A percentile compares a stretch with the other conserved stretches of the same genome.
Conservation (phyloP, 2,797 vertebrate species). For the Phyllotis vaccarum region DNA sequence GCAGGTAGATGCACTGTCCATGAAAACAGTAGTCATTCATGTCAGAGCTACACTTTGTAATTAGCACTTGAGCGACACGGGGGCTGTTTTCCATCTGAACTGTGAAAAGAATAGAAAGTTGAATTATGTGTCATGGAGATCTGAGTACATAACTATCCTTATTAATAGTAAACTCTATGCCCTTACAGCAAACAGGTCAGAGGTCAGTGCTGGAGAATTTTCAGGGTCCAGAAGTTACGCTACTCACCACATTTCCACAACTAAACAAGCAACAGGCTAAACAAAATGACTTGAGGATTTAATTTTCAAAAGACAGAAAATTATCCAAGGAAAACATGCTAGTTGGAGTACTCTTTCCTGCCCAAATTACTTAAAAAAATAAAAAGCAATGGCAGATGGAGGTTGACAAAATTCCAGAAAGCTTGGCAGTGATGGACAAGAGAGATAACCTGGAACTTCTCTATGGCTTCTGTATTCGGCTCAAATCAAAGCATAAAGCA, state of each 20-base stretch:
- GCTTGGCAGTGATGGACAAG: not conserved
- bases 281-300: not conserved
- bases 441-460: not conserved
- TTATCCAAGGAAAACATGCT: not conserved
- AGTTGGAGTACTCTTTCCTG: not conserved
- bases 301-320: not conserved
- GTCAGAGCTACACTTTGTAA: conserved; percentile 84
- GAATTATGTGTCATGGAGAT: not conserved
- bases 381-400: not conserved
- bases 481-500: not conserved
- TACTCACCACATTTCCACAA: not conserved
- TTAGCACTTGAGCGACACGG: conserved; percentile 84
- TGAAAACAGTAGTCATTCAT: conserved; percentile 90
- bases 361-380: not conserved
- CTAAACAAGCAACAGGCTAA: not conserved
- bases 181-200: not conserved
- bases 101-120: conserved; percentile 70
- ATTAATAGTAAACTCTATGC: not conserved
- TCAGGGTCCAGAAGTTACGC: not conserved
- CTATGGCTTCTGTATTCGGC: not conserved
- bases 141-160: not conserved
- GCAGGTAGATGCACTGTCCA: conserved; percentile 88
- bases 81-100: conserved; percentile 86
- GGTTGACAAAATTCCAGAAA: not conserved
- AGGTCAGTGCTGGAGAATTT: not conserved